Evolutionary conservation across 64 coral and sea anemone genomes (phyloP).

Genomic region (Pachyseris speciosa): DNA sequence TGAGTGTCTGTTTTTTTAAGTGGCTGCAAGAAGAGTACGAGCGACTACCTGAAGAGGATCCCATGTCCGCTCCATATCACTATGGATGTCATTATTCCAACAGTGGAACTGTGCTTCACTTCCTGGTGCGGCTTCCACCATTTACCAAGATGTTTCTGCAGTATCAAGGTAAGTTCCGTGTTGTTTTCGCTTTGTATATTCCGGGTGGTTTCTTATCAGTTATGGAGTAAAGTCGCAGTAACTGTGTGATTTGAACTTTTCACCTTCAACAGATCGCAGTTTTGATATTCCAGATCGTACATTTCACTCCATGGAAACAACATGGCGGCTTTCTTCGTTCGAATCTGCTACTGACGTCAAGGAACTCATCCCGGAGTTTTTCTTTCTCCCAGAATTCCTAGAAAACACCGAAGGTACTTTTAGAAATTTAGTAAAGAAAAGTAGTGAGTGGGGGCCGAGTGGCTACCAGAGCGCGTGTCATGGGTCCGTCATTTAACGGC

Average conservation of each 20-base stretch:
- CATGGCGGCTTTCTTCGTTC: slow-evolving; percentile 93
- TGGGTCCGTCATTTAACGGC: no score
- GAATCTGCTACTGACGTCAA: slow-evolving; percentile 99
- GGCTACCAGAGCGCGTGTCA: no score
- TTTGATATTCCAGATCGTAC: slow-evolving; percentile 99
- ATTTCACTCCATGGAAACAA: slow-evolving; percentile 95
- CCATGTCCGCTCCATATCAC: slow-evolving; percentile 85
- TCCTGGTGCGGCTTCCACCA: slow-evolving; percentile 85
- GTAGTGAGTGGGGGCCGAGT: no score
- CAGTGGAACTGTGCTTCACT: slow-evolving; percentile 97
- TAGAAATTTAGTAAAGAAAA: neutral
- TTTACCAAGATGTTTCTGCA: slow-evolving; percentile 96
- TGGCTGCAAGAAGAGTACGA: slow-evolving; percentile 93
- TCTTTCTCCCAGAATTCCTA: slow-evolving; percentile 95
- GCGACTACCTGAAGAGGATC: slow-evolving; percentile 67
- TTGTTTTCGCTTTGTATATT: neutral
- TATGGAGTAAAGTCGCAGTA: no score
- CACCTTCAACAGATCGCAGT: slow-evolving; percentile 54
- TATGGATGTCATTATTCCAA: slow-evolving; percentile 97
- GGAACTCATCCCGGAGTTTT: slow-evolving; percentile 97
- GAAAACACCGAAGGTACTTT: slow-evolving; percentile 89
- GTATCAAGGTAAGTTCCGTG: slow-evolving; percentile 77
- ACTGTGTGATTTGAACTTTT: neutral
- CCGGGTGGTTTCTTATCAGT: no score
- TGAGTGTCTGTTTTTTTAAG: neutral